Base-by-base conservation (phyloP, 2,797 vertebrate species). In the Dermochelys coriacea region DNA sequence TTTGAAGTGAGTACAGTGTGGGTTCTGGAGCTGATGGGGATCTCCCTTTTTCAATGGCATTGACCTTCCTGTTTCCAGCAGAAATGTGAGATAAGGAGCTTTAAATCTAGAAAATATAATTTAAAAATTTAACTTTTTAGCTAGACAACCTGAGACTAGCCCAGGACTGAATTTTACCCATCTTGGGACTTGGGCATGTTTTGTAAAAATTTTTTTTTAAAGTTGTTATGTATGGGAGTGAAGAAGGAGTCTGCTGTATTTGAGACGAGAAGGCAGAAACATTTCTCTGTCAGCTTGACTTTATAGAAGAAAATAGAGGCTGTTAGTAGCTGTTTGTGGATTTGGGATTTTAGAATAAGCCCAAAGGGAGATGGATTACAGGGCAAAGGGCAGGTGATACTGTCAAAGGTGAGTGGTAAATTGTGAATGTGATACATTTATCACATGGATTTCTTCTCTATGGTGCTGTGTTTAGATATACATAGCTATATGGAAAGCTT, bases 51-150 rank as follows among this genome's bases (percentile, higher is more conserved):
- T 29, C 52, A n/a, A 0, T 59, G 25, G 52, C 84, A 50, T 83
- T 97, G 84, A 37, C 52, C n/a, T 89, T 34, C 51, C 82, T 84
- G 34, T 93, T 95, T 92, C 57, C 45, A 82, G 87, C 5, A 41
- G 54, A 92, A 18, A 54, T 92, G 0, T 78, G 74, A 88, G 50
- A 4, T 81, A 64, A 93, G 80, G 83, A 10, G 12, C 31, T 47
- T 85, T 85, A 85, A 95, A n/a, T n/a, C n/a, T n/a, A n/a, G n/a
- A n/a, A n/a, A n/a, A n/a, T n/a, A n/a, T n/a, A n/a, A n/a, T n/a
- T n/a, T n/a, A n/a, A n/a, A n/a, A n/a, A n/a, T n/a, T n/a, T n/a
- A n/a, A 15, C 52, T 0, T 80, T 27, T 89, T 41, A 51, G 86
- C 29, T 83, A 45, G 47, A 71, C 91, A 83, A 77, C 37, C 57